These are phyloP conservation scores for Pelosia muscerda DNA, from an alignment of 2,888 invertebrate genomes.

Conservation along the genomic window DNA sequence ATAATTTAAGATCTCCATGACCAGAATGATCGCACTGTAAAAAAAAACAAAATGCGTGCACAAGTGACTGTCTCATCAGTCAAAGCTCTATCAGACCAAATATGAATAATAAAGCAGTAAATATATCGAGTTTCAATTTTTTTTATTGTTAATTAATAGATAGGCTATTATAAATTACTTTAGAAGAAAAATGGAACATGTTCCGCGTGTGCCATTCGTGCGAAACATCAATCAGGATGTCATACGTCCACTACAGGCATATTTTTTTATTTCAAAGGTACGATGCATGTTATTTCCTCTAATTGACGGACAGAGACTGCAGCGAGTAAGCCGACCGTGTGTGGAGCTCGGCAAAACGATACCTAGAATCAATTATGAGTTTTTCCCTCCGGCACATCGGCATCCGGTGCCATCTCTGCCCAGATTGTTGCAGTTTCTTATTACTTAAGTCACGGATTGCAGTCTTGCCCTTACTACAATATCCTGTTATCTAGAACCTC, in stretches of 20 bases:
- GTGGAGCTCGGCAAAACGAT: conserved; percentile 48
- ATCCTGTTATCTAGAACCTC: conserved; percentile 48
- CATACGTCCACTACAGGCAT: conserved; percentile 31
- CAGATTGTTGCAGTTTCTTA: conserved; percentile 52
- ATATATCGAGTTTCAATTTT: not conserved
- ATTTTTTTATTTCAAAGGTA: conserved; percentile 36
- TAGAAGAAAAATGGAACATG: conserved; percentile 5
- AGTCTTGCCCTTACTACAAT: conserved; percentile 24
- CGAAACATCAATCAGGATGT: conserved; percentile 41
- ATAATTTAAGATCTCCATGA: not conserved
- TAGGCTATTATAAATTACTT: not conserved
- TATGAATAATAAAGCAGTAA: not conserved
- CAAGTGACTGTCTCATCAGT: not conserved
- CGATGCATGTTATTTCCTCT: conserved; percentile 58
- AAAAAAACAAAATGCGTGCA: not conserved
- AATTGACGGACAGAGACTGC: conserved; percentile 47
- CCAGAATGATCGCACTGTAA: not conserved
- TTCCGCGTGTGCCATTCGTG: conserved; percentile 40
- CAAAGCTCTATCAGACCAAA: not conserved
- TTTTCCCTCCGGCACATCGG: conserved; percentile 68
- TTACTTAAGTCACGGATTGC: conserved; percentile 43
- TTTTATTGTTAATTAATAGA: not conserved
- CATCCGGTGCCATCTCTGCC: conserved; percentile 67
- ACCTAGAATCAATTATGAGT: conserved; percentile 75
- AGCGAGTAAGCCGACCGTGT: conserved; percentile 23